Evolutionary conservation across 2,888 invertebrate species (phyloP), one percentile per base, ranked within the genome.

Genomic region (Rhagonycha fulva): DNA sequence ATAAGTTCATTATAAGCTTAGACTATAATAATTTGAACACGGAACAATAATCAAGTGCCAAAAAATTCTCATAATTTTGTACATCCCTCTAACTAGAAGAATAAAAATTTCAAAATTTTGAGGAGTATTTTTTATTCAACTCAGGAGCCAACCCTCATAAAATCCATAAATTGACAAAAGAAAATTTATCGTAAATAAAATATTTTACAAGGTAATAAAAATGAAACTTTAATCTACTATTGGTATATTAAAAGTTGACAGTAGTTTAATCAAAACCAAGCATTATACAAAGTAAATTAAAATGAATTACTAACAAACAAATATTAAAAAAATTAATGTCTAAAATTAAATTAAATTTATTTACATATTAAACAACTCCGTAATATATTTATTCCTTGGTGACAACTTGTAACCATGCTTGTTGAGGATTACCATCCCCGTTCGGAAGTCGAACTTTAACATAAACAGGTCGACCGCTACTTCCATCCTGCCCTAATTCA

Each of bases 321-420:
- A 47, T 5, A 47, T 47, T 47, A 47, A 47, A 47, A 47, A 47
- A 47, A 9, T 47, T n/a, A 47, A 47, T 9, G n/a, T 47, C 47
- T 47, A 47, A 47, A 47, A 47, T 47, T 47, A 47, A 47, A n/a
- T 47, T 47, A 47, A 3, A 47, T 47, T 47, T 47, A 47, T 47
- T 47, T 47, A 47, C 47, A 47, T 7, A 47, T n/a, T 47, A 47
- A 47, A 47, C 47, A 47, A n/a, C 47, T 47, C n/a, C n/a, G 5
- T n/a, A n/a, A n/a, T 5, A 47, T n/a, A 47, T 47, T 47, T 47
- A 47, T 80, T 83, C 85, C 79, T 86, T 84, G 23, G 87, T 84
- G 62, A 88, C 85, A 70, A 88, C 86, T 80, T 88, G 87, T 63
- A 88, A 86, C 88, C 88, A 88, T 1, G 88, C 87, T 69, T 88